These are phyloP conservation scores for Congeria kusceri DNA, from an alignment of 2,888 invertebrate species.

Conservation along the genomic window DNA sequence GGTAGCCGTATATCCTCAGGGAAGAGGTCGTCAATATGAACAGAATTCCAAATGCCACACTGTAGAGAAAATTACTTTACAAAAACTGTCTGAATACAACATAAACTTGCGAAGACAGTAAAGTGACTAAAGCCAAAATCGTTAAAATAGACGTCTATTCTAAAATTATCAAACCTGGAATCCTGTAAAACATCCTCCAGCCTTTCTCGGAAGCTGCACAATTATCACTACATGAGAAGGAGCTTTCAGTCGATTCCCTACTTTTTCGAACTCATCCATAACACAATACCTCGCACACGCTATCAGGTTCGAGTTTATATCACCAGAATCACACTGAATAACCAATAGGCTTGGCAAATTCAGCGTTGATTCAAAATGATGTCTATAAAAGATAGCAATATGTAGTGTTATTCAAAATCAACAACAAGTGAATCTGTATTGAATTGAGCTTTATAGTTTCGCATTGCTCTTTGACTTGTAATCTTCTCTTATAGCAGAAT, in stretches of 20 bases:
- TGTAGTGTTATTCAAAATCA: not conserved
- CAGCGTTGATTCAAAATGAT: not conserved
- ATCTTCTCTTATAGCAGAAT: no score
- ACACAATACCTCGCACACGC: slow-evolving; percentile 80
- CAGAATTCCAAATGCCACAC: slow-evolving; percentile 81
- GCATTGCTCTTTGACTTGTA: no score
- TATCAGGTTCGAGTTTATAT: slow-evolving; percentile 75
- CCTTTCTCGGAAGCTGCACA: slow-evolving; percentile 77
- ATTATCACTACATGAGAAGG: slow-evolving; percentile 75
- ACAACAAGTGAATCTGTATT: no score
- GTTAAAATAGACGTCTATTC: no score
- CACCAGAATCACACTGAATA: slow-evolving; percentile 81
- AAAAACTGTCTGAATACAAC: no score
- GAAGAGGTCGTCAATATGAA: slow-evolving; percentile 80
- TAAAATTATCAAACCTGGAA: slow-evolving; percentile 72
- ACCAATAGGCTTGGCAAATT: slow-evolving; percentile 67
- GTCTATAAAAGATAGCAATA: slow-evolving; percentile 16
- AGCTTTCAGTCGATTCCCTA: slow-evolving; percentile 25
- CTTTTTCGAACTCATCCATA: slow-evolving; percentile 69
- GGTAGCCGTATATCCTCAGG: slow-evolving; percentile 60
- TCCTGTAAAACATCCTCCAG: slow-evolving; percentile 77
- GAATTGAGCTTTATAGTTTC: no score
- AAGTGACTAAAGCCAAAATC: no score
- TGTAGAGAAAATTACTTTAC: slow-evolving; percentile 44
- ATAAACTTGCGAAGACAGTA: no score